Evolutionary conservation across 2,888 invertebrate species (phyloP).

Genomic region (Sycophila texana): DNA sequence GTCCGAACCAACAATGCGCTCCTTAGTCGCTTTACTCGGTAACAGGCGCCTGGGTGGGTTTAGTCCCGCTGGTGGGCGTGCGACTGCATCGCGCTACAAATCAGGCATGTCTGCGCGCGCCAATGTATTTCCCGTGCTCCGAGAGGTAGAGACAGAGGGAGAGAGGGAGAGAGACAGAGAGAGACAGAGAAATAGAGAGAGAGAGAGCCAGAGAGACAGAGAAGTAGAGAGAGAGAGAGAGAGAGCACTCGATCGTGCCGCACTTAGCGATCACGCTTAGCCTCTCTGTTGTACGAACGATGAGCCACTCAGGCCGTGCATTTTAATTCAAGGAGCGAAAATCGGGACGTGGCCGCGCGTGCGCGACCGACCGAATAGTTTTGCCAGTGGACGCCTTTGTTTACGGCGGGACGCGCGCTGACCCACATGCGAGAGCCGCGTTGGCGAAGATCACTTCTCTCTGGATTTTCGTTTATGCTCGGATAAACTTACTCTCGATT

Average conservation of each 20-base stretch:
- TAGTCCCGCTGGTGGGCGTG: too few species aligned
- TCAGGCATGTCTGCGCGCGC: background rate
- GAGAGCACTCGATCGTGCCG: too few species aligned
- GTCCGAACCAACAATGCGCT: too few species aligned
- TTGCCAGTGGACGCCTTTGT: too few species aligned
- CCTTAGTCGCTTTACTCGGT: too few species aligned
- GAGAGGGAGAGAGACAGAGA: too few species aligned
- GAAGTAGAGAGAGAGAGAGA: too few species aligned
- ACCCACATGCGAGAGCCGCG: slow-evolving; percentile 3
- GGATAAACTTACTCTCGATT: background rate
- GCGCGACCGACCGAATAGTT: background rate
- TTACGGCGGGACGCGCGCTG: background rate
- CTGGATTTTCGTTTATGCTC: background rate
- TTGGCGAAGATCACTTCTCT: background rate
- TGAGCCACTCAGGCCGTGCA: background rate
- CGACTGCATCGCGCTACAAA: background rate
- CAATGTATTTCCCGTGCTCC: slow-evolving; percentile 33
- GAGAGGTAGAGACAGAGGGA: too few species aligned
- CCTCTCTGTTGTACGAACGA: background rate
- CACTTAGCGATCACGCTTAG: slow-evolving; percentile 13
- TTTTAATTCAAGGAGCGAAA: slow-evolving; percentile 29
- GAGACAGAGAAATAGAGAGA: too few species aligned
- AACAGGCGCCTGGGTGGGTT: too few species aligned
- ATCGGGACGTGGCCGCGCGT: slow-evolving; percentile 1
- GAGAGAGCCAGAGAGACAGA: too few species aligned